Conservation (phyloP, 1,140 invertebrate species). For the Lepidurus packardi region DNA sequence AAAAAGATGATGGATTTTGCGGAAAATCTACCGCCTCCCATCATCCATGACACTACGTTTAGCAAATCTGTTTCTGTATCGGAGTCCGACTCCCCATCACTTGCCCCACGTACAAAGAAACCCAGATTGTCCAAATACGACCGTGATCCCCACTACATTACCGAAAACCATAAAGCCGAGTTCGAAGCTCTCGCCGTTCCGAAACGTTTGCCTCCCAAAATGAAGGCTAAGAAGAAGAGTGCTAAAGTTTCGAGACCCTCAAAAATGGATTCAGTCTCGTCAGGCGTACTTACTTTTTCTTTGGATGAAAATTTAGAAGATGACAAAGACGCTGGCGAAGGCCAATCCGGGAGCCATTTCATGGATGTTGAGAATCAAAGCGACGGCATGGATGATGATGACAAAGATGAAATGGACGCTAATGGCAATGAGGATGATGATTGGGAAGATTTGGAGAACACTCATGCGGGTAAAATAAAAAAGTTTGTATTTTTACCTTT, state of each 20-base stretch:
- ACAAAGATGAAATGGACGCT: not conserved
- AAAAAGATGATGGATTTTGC: not conserved
- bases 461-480: not conserved
- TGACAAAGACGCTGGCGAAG: not conserved
- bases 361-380: not conserved
- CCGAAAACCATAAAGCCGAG: not conserved
- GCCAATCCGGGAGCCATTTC: too few relatives aligned
- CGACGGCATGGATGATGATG: not conserved
- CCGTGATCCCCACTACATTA: slow-evolving; percentile 3
- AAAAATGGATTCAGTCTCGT: not conserved
- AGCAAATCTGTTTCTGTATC: not conserved
- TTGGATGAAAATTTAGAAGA: not conserved
- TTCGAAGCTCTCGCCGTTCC: not conserved
- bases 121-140: slow-evolving; percentile 1
- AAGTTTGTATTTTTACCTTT: not conserved
- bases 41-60: not conserved
- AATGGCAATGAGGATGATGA: not conserved
- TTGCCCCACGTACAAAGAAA: not conserved
- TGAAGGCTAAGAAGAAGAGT: not conserved
- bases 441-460: slow-evolving; percentile 14
- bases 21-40: not conserved
- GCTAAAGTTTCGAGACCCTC: not conserved
- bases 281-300: not conserved
- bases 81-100: not conserved
- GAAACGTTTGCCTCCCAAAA: not conserved